Evolutionary conservation across 2,888 invertebrate genomes (phyloP), one percentile per base, ranked within the genome.

Genomic region (Buathra laborator): DNA sequence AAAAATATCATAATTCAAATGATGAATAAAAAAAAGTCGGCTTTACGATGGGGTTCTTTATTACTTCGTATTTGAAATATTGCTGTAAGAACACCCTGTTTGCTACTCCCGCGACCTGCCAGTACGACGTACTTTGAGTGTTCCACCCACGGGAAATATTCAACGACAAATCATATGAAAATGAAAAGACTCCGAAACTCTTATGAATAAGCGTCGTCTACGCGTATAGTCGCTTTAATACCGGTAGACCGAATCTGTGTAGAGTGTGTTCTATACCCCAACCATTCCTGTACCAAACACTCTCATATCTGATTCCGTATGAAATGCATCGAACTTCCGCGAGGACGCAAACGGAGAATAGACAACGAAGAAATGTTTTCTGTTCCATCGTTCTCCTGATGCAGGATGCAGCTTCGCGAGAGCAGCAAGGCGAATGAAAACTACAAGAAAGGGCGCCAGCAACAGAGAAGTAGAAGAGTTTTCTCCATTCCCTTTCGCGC

Each of bases 241-340:
- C 19, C 12, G 24, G 64, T 64, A 24, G 5, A 66, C 32, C 19
- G 44, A 29, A 14, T 62, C 29, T n/a, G 62, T 12, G 24, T 1
- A 14, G 62, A 4, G n/a, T 14, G 16, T 62, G 32, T 37, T 7
- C 9, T n/a, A 7, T 62, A 46, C 5, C n/a, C 76, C 10, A 24
- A 51, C 64, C 5, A 51, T n/a, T 24, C 37, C 32, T 5, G 66
- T 24, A 44, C 14, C 51, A 67, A 68, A 83, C 67, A 51, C 48
- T 78, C 74, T 83, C 83, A 80, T 83, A 80, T 83, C 74, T 62
- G 79, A 83, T 83, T 83, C 83, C 72, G 79, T 83, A 48, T 83
- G 83, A 77, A 74, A 79, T 53, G 66, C 19, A 77, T 64, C 77
- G 71, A 71, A 67, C 66, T 77, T 82, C 43, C 32, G 9, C 43